A percentile compares a stretch with the other conserved stretches of the same genome.
Conservation (phyloP, 2,797 vertebrate genomes). For the Malurus leucopterus region DNA sequence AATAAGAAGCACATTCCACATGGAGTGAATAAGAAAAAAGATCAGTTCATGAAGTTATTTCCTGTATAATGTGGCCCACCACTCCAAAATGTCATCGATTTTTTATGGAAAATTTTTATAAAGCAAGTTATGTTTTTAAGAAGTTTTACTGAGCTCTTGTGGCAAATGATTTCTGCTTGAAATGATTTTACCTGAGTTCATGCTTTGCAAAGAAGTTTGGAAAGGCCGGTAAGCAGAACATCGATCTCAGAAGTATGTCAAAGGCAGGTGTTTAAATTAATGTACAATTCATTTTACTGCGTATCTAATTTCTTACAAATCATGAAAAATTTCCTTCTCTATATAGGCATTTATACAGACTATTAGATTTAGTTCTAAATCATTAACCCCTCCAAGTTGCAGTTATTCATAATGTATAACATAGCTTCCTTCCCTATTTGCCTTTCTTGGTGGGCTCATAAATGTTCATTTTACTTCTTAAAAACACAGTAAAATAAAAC, state of each 20-base stretch:
- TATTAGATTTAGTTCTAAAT: conserved; percentile 54
- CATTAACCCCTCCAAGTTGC: conserved; percentile 28
- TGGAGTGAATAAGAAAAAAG: not conserved
- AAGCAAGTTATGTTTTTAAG: not conserved
- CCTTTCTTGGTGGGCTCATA: not conserved
- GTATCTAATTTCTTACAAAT: conserved; percentile 45
- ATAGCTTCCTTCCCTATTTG: conserved; percentile 5
- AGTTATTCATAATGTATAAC: conserved; percentile 31
- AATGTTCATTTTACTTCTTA: conserved; percentile 7
- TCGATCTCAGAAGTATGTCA: not conserved
- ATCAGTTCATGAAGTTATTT: not conserved
- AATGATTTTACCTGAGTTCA: not conserved
- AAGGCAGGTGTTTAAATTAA: conserved; percentile 51
- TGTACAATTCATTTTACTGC: conserved; percentile 38
- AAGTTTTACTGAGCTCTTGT: not conserved
- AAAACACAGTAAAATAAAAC: conserved; percentile 16
- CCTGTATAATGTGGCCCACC: not conserved
- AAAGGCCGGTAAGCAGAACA: conserved; percentile 33
- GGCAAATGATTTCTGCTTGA: conserved; percentile 4
- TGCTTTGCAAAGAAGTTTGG: not conserved
- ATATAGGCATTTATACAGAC: conserved; percentile 43
- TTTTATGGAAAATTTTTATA: not conserved
- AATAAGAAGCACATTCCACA: not conserved
- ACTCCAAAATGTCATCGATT: not conserved
- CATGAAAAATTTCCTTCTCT: conserved; percentile 11